phyloP scores from a whole-genome alignment of 2,797 vertebrate genomes.

The Holocentrus rufus region DNA sequence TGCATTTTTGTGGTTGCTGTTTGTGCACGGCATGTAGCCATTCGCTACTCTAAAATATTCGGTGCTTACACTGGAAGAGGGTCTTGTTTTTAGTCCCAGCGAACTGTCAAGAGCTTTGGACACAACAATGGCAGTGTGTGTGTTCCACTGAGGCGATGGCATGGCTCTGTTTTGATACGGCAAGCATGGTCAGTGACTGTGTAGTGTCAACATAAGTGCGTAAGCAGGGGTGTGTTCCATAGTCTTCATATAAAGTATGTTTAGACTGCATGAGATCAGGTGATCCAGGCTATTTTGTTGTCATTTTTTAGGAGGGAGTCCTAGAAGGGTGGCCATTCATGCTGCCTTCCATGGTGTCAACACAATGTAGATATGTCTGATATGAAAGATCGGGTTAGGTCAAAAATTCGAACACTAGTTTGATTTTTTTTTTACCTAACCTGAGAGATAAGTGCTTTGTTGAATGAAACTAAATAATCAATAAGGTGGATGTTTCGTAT shows the following conservation, averaged over 20 bases:
- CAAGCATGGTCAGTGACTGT: slow-evolving; percentile 65
- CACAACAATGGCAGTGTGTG: slow-evolving; percentile 25
- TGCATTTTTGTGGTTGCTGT: slow-evolving; percentile 10
- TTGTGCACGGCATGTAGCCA: not conserved
- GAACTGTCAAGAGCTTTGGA: slow-evolving; percentile 39
- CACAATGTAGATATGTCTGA: slow-evolving; percentile 1
- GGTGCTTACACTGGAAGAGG: not conserved
- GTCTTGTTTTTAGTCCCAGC: slow-evolving; percentile 11
- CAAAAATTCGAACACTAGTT: not conserved
- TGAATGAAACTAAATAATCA: not conserved
- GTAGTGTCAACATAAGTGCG: slow-evolving; percentile 69
- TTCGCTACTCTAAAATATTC: not conserved
- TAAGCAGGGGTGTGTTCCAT: slow-evolving; percentile 57
- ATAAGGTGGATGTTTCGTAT: not conserved
- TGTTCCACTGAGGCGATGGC: slow-evolving; percentile 56
- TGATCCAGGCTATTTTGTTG: slow-evolving; percentile 10
- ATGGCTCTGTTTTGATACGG: slow-evolving; percentile 76
- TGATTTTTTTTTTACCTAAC: not conserved
- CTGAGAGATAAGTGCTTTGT: not conserved
- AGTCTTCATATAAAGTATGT: slow-evolving; percentile 58
- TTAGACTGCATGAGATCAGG: slow-evolving; percentile 72
- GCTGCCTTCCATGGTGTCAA: not conserved
- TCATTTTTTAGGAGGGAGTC: no score
- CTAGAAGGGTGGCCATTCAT: not conserved
- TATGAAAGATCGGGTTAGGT: not conserved